Conservation (phyloP, 2,797 vertebrate genomes). For the Natrix natrix region DNA sequence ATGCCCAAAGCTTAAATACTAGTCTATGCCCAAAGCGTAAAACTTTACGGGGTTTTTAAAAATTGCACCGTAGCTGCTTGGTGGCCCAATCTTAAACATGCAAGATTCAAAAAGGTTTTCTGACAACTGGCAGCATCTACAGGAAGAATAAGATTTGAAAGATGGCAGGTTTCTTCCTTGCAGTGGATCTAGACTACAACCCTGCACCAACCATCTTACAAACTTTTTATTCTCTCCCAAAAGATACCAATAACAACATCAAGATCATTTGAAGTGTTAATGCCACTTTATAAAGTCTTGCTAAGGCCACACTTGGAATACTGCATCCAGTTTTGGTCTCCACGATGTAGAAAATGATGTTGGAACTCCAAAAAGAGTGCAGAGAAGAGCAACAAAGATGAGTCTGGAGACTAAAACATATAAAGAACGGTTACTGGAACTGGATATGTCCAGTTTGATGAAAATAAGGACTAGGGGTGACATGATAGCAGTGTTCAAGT, state of each 20-base stretch:
- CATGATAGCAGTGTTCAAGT: too few relatives aligned
- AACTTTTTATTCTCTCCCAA: neutral
- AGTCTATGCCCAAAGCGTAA: slow-evolving; percentile 55
- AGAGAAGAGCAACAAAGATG: too few relatives aligned
- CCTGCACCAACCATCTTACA: neutral
- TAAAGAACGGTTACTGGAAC: too few relatives aligned
- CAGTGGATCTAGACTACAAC: neutral
- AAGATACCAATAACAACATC: neutral
- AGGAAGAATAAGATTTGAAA: neutral
- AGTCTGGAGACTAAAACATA: too few relatives aligned
- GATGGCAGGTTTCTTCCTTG: neutral
- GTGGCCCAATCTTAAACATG: neutral
- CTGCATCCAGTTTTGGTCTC: too few relatives aligned
- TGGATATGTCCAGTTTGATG: too few relatives aligned
- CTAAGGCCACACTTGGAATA: too few relatives aligned
- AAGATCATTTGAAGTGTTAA: too few relatives aligned
- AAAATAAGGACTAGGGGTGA: too few relatives aligned
- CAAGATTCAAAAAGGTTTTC: neutral
- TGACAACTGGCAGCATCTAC: neutral
- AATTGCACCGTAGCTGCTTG: slow-evolving; percentile 67
- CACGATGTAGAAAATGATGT: too few relatives aligned
- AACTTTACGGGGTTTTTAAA: slow-evolving; percentile 67
- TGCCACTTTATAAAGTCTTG: too few relatives aligned
- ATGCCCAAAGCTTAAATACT: slow-evolving; percentile 50
- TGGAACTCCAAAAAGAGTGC: too few relatives aligned